Evolutionary conservation across 2,797 vertebrate genomes (phyloP).

Genomic region (Ficedula albicollis): DNA sequence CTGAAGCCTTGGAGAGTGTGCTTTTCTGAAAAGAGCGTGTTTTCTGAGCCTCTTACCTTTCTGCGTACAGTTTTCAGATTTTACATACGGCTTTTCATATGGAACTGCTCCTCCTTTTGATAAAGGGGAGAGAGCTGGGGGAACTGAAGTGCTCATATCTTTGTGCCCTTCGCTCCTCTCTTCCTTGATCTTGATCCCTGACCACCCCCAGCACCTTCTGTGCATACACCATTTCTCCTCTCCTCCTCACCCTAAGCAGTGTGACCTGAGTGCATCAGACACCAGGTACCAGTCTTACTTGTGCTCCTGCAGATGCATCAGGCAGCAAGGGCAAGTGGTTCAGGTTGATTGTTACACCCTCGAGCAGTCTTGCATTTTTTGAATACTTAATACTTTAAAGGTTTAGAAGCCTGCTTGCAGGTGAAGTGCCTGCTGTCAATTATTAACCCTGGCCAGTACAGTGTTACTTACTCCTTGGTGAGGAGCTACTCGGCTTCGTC

Average conservation of each 20-base stretch:
- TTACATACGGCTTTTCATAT: background rate
- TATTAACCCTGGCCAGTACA: slow-evolving; percentile 24
- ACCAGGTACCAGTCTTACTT: background rate
- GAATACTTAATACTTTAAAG: slow-evolving; percentile 54
- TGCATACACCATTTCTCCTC: background rate
- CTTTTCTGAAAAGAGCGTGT: background rate
- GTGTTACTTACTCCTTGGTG: background rate
- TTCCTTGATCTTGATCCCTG: background rate
- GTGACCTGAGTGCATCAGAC: background rate
- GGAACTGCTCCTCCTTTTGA: background rate
- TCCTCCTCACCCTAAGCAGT: background rate
- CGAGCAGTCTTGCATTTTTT: background rate
- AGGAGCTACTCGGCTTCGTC: background rate
- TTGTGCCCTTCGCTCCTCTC: background rate
- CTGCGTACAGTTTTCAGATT: background rate
- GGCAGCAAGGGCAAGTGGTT: background rate
- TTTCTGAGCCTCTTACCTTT: background rate
- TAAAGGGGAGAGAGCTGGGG: background rate
- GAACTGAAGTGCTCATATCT: background rate
- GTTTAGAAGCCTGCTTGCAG: background rate
- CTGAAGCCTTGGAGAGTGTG: background rate
- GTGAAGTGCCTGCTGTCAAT: background rate
- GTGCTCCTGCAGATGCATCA: background rate
- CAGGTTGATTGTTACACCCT: background rate
- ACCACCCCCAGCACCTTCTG: background rate